Evolutionary conservation across 2,888 invertebrate species (phyloP).

Genomic region (Euplexia lucipara): DNA sequence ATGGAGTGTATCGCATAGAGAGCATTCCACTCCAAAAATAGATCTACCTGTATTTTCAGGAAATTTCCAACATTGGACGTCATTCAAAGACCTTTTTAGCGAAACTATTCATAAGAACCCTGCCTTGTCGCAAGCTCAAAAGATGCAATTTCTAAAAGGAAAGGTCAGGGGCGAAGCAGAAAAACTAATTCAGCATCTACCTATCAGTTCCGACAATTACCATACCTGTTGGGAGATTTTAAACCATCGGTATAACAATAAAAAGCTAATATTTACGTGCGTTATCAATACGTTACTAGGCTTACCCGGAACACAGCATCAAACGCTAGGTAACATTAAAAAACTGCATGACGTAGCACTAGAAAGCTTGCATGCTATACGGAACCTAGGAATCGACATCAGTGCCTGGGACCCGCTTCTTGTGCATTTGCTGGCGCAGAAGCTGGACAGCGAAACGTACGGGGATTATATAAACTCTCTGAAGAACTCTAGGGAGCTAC

Average conservation of each 20-base stretch:
- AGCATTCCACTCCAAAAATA: conserved; percentile 30
- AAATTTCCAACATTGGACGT: conserved; percentile 18
- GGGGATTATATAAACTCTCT: conserved; percentile 30
- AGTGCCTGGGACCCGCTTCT: no score
- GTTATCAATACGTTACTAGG: conserved; percentile 11
- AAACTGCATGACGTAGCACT: no score
- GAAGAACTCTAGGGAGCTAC: conserved; percentile 20
- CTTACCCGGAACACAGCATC: conserved; percentile 13
- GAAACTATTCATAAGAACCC: conserved; percentile 31
- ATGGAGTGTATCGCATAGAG: conserved; percentile 24
- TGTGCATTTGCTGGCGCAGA: no score
- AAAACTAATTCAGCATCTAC: conserved; percentile 23
- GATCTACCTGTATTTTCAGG: conserved; percentile 33
- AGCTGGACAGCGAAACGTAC: no score
- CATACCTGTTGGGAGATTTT: conserved; percentile 10
- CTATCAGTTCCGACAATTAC: conserved; percentile 19
- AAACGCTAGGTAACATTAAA: conserved; percentile 9
- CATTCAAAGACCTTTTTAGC: conserved; percentile 35
- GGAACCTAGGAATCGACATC: no score
- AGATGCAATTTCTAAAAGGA: no score
- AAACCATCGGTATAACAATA: no score
- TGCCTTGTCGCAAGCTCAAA: no score
- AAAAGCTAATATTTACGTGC: conserved; percentile 5
- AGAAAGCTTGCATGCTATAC: no score
- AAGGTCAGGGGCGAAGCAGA: conserved; percentile 30